Evolutionary conservation across 2,888 invertebrate species (phyloP).

Genomic region (Latrodectus hesperus): DNA sequence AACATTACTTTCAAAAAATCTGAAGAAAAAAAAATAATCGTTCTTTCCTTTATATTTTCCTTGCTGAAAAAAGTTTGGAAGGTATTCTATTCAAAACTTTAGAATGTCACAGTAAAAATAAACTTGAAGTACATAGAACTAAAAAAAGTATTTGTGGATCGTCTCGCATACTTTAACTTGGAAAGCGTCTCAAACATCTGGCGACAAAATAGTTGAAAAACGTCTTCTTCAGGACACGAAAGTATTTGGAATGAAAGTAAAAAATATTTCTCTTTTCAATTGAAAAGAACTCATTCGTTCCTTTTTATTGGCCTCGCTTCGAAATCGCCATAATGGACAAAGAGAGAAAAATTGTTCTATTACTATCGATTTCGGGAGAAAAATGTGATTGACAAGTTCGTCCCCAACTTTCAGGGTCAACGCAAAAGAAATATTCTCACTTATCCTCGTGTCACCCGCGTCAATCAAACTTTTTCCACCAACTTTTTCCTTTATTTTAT

Average conservation of each 20-base stretch:
- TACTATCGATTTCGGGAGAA: conserved; percentile 16
- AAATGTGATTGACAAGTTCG: conserved; percentile 30
- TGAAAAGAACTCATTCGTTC: background rate
- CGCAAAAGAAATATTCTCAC: conserved; percentile 45
- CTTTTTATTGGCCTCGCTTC: conserved; percentile 16
- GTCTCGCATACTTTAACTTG: background rate
- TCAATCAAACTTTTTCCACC: conserved; percentile 37
- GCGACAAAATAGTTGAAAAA: background rate
- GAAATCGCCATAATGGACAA: conserved; percentile 1
- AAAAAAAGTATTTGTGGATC: background rate
- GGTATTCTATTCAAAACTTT: background rate
- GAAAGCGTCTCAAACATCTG: background rate
- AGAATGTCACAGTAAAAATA: background rate
- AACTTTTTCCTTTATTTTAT: background rate
- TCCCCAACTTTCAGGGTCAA: conserved; percentile 27
- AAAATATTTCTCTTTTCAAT: background rate
- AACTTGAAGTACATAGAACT: too few relatives aligned
- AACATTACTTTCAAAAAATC: too few relatives aligned
- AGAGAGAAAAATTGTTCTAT: background rate
- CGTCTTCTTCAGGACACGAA: background rate
- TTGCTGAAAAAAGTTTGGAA: too few relatives aligned
- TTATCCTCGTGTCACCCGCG: conserved; percentile 56
- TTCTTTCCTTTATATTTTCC: too few relatives aligned
- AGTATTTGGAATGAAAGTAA: background rate
- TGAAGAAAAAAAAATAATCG: too few relatives aligned